Conservation (phyloP, 2,888 invertebrate genomes). For the Galerucella nymphaeae region DNA sequence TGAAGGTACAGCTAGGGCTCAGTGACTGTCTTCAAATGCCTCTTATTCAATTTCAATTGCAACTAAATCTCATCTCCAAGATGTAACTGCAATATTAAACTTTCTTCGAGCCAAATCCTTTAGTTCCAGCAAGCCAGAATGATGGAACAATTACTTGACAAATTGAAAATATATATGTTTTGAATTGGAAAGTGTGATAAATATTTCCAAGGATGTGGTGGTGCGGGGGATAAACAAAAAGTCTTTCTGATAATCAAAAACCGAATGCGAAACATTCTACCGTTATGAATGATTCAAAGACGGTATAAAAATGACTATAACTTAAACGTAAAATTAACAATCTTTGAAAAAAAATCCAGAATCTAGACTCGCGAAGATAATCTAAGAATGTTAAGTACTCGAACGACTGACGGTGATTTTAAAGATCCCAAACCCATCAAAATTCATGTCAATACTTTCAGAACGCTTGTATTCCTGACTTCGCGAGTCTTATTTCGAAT, state of each 20-base stretch:
- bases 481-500: slow-evolving; percentile 28
- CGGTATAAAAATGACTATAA: not conserved
- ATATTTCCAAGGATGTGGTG: too few relatives aligned
- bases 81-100: too few relatives aligned
- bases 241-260: not conserved
- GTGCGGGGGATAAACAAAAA: too few relatives aligned
- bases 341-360: slow-evolving; percentile 10
- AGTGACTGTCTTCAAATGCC: too few relatives aligned
- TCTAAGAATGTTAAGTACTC: slow-evolving; percentile 33
- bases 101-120: too few relatives aligned
- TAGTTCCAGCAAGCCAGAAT: too few relatives aligned
- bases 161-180: too few relatives aligned
- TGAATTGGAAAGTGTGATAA: too few relatives aligned
- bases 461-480: slow-evolving; percentile 28
- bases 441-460: slow-evolving; percentile 33
- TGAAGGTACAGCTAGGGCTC: too few relatives aligned
- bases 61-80: too few relatives aligned
- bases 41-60: too few relatives aligned
- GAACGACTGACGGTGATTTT: slow-evolving; percentile 26
- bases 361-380: slow-evolving; percentile 29
- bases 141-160: too few relatives aligned
- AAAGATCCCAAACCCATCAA: slow-evolving; percentile 31
- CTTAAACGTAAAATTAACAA: slow-evolving; percentile 3
- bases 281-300: slow-evolving; percentile 9
- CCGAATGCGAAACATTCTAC: not conserved